These are phyloP conservation scores for Sebastes flavidus DNA, from an alignment of 2,797 vertebrate genomes.

Conservation along the genomic window DNA sequence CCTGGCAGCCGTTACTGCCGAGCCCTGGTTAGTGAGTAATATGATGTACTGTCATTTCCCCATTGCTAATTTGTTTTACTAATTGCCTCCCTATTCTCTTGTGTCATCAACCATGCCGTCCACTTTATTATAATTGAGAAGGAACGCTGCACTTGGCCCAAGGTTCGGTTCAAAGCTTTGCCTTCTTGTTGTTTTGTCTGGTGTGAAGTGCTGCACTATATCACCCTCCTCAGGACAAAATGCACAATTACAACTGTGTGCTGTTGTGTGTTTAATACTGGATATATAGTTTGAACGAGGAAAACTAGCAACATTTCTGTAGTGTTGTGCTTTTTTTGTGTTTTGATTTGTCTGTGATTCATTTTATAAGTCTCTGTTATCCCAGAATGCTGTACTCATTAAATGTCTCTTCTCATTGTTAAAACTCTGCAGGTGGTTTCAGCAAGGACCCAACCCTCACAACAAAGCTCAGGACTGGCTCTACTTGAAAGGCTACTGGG, in stretches of 20 bases:
- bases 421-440: constrained; percentile 90
- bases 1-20: no score
- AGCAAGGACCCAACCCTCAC: constrained; percentile 92
- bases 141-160: constrained; percentile 79
- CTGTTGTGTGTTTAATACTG: background rate
- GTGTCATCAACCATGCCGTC: constrained; percentile 10
- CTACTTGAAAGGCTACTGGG: constrained; percentile 96
- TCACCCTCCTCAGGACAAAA: constrained; percentile 56
- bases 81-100: constrained; percentile 45
- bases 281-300: background rate
- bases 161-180: constrained; percentile 79
- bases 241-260: constrained; percentile 37
- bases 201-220: constrained; percentile 57
- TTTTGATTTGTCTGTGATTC: background rate
- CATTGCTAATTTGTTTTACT: constrained; percentile 1
- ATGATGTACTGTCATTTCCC: background rate
- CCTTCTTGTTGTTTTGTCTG: constrained; percentile 15
- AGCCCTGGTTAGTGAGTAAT: background rate
- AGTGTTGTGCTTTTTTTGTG: background rate
- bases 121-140: constrained; percentile 63
- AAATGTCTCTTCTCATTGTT: background rate
- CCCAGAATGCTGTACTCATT: background rate
- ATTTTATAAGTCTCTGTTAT: background rate
- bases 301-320: background rate
- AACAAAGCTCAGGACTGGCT: constrained; percentile 96